Percentiles rank a stretch among this genome's conserved stretches.
These are phyloP conservation scores for Oreonectes daqikongensis DNA, from an alignment of 2,797 vertebrate species.

Conservation along the genomic window DNA sequence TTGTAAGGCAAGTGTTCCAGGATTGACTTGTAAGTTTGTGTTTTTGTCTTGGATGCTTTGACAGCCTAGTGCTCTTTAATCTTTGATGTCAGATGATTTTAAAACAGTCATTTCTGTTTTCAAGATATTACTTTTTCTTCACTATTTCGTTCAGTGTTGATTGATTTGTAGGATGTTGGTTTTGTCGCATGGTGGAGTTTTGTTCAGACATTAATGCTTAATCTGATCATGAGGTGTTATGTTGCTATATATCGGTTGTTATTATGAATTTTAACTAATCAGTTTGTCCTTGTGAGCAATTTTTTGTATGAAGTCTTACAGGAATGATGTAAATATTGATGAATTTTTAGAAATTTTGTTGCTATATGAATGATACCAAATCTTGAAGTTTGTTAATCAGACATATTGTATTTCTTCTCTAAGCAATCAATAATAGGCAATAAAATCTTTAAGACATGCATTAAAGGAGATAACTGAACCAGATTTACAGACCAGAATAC, in stretches of 20 bases:
- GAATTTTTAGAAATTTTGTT: too few species aligned
- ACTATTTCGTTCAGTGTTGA: neutral
- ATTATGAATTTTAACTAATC: too few species aligned
- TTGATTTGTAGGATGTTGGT: neutral
- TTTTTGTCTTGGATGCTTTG: slow-evolving; percentile 38
- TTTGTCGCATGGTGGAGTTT: slow-evolving; percentile 9
- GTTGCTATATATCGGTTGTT: neutral
- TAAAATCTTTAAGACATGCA: too few species aligned
- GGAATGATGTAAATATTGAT: too few species aligned
- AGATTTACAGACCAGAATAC: too few species aligned
- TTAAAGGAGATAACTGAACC: too few species aligned
- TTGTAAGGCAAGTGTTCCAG: slow-evolving; percentile 38
- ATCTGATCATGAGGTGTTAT: neutral
- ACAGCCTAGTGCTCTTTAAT: slow-evolving; percentile 1
- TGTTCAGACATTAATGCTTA: neutral
- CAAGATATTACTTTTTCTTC: neutral
- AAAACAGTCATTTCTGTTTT: neutral
- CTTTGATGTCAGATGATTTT: slow-evolving; percentile 11
- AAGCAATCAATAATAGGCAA: too few species aligned
- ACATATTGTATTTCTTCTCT: too few species aligned
- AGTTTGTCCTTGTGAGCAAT: too few species aligned
- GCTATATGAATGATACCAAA: too few species aligned
- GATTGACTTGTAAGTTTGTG: slow-evolving; percentile 59
- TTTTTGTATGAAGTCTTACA: too few species aligned
- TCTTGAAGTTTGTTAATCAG: too few species aligned